phyloP scores from a whole-genome alignment of 2,113 vertebrate species.

The Sceloporus tristichus region DNA sequence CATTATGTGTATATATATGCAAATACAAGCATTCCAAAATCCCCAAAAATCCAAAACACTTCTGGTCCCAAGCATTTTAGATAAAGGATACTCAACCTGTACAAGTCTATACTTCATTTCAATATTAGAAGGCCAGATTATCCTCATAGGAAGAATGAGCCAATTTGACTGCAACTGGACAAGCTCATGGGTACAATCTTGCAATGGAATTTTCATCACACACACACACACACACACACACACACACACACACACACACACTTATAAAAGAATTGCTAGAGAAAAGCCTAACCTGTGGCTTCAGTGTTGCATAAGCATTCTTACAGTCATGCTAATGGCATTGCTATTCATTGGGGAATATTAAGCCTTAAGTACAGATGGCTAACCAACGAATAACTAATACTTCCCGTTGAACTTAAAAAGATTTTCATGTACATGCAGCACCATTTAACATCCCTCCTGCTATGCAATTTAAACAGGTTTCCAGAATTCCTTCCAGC shows the following conservation, averaged over 20 bases:
- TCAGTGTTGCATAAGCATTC: not conserved
- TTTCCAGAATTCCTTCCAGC: constrained; percentile 64
- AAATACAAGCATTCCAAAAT: too few species aligned
- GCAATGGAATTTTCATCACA: not conserved
- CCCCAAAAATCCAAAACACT: too few species aligned
- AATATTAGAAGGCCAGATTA: not conserved
- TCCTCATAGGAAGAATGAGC: not conserved
- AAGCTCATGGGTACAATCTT: not conserved
- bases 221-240: constrained; percentile 6
- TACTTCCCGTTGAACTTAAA: not conserved
- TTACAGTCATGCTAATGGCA: not conserved
- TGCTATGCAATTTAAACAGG: constrained; percentile 24
- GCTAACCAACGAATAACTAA: constrained; percentile 18
- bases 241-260: constrained; percentile 8
- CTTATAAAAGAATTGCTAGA: not conserved
- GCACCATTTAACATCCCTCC: constrained; percentile 35
- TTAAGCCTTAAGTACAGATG: not conserved
- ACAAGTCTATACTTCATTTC: too few species aligned
- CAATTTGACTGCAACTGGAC: not conserved
- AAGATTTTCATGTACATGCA: constrained; percentile 18
- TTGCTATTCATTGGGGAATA: not conserved
- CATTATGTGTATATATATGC: too few species aligned
- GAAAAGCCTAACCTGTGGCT: not conserved
- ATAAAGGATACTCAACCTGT: too few species aligned
- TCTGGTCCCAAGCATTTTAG: too few species aligned